Evolutionary conservation across 2,888 invertebrate species (phyloP).

Genomic region (Girardia tigrina): DNA sequence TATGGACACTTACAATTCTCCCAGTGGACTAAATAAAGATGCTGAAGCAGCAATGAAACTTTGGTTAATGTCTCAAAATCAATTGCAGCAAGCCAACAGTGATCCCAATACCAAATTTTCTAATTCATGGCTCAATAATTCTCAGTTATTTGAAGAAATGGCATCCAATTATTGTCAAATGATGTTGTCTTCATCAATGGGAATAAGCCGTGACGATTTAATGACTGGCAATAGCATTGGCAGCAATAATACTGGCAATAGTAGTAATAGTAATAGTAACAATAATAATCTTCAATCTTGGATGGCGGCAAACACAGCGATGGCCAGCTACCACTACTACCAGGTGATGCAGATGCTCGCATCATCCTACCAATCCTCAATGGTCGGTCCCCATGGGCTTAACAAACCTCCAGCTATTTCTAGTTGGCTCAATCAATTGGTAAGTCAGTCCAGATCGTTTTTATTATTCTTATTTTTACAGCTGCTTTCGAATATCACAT

Average conservation of each 20-base stretch:
- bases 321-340: not conserved
- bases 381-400: conserved; percentile 4
- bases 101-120: not conserved
- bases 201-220: not conserved
- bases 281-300: not conserved
- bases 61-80: conserved; percentile 7
- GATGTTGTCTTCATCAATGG: not conserved
- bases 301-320: not conserved
- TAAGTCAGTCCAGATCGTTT: too few species aligned
- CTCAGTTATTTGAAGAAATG: conserved; percentile 6
- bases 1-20: not conserved
- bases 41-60: not conserved
- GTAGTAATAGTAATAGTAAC: too few species aligned
- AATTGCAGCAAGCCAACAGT: too few species aligned
- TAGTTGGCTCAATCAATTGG: conserved; percentile 17
- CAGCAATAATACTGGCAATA: not conserved
- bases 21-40: not conserved
- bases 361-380: not conserved
- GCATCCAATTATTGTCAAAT: not conserved
- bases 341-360: not conserved
- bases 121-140: not conserved
- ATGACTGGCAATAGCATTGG: not conserved
- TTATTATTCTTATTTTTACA: too few species aligned
- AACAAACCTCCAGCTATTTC: conserved; percentile 13
- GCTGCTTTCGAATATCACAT: too few species aligned